These are phyloP conservation scores for Oryzias celebensis DNA, from an alignment of 2,113 vertebrate genomes.

Conservation along the genomic window DNA sequence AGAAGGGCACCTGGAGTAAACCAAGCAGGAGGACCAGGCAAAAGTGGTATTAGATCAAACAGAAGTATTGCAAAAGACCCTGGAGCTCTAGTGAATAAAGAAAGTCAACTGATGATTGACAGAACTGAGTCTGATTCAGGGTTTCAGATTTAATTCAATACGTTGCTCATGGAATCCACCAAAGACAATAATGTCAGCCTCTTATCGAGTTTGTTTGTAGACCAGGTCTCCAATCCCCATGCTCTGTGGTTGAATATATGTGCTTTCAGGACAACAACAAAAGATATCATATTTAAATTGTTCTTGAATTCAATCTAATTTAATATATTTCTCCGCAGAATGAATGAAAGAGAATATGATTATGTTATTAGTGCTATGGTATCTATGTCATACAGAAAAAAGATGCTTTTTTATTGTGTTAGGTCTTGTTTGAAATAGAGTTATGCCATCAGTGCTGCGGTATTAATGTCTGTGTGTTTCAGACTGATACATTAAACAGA, in stretches of 20 bases:
- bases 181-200: conserved; percentile 51
- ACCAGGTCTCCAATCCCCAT: conserved; percentile 57
- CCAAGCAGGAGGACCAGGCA: conserved; percentile 2
- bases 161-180: conserved; percentile 68
- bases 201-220: conserved; percentile 59
- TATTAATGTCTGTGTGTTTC: conserved; percentile 70
- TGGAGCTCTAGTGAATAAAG: conserved; percentile 2
- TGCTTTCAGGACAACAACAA: conserved; percentile 62
- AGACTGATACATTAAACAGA: conserved; percentile 68
- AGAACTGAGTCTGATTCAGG: conserved; percentile 31
- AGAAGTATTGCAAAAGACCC: neutral
- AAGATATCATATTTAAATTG: conserved; percentile 67
- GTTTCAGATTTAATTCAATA: conserved; percentile 52
- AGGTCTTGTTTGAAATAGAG: conserved; percentile 65
- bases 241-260: conserved; percentile 50
- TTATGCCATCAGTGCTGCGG: conserved; percentile 67
- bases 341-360: conserved; percentile 66
- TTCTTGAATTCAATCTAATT: conserved; percentile 68
- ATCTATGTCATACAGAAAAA: conserved; percentile 69
- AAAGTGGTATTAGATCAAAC: neutral
- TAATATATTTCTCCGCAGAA: conserved; percentile 66
- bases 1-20: conserved; percentile 88
- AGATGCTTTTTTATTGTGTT: conserved; percentile 71
- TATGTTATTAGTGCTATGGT: conserved; percentile 70
- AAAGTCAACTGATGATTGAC: conserved; percentile 22